Base-by-base conservation (phyloP, 2,888 invertebrate genomes). In the Acanthosepion lycidas region DNA sequence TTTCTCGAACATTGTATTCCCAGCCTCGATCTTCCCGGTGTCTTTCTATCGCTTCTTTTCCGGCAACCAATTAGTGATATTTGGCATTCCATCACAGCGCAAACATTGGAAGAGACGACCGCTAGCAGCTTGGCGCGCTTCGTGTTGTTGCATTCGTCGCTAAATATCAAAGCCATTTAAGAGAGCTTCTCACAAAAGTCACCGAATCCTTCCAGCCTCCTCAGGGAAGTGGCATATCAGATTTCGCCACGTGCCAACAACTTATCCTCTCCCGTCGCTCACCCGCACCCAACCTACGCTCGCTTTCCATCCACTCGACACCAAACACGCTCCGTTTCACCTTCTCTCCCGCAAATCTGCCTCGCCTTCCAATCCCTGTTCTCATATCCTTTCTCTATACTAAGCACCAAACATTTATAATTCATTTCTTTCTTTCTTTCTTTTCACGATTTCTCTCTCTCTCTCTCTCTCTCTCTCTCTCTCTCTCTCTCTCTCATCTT, bases 21-120 rank as follows among this genome's bases (percentile, higher is more conserved):
- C n/a, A n/a, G 6, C 78, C 2, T 28, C 64, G 64, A 9, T 8
- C n/a, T 78, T 78, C 8, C n/a, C 9, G 78, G 9, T 78, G 78
- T 78, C 78, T 78, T n/a, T n/a, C 78, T 78, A 78, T n/a, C 78
- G 78, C 78, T 78, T 78, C 78, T n/a, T n/a, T 78, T 78, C 78
- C n/a, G 28, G 78, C 78, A 78, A 78, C 78, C 78, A 78, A 78
- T 78, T 78, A 78, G 78, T 78, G 78, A n/a, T 78, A 78, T 78
- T 78, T 78, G 78, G 78, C 78, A 78, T 78, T n/a, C 78, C 78
- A n/a, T 78, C n/a, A 28, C n/a, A 78, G 78, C 78, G 9, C 78
- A 78, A 78, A 78, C 78, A 78, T 78, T 78, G 78, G n/a, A 78
- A 78, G 78, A 78, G n/a, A 78, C 78, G 78, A 78, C n/a, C 78